A percentile compares a stretch with the other conserved stretches of the same genome.
phyloP scores from a whole-genome alignment of 2,113 vertebrate species.

The Glaucomys volans region DNA sequence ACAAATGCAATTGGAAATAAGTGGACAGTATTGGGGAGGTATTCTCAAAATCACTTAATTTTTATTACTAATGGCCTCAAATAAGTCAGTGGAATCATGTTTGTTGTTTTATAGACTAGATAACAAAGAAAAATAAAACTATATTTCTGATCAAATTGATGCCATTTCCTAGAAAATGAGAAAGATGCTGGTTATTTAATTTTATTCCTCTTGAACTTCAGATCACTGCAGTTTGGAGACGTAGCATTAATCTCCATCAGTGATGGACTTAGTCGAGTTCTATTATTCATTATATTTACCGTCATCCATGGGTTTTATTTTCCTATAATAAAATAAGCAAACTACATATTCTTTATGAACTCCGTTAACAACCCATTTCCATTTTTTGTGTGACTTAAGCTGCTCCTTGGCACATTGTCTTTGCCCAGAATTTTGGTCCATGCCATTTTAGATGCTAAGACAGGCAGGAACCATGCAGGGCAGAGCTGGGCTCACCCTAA shows the following conservation, averaged over 20 bases:
- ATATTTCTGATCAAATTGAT: constrained; percentile 50
- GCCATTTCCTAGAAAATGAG: constrained; percentile 45
- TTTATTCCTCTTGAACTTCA: constrained; percentile 57
- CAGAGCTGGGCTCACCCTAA: too few relatives aligned
- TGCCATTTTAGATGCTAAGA: neutral
- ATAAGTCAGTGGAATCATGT: neutral
- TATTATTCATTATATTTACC: neutral
- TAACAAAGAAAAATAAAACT: constrained; percentile 57
- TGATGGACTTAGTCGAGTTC: neutral
- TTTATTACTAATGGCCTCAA: constrained; percentile 76
- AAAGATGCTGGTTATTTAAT: constrained; percentile 48
- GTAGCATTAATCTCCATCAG: constrained; percentile 16
- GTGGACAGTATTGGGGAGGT: constrained; percentile 40
- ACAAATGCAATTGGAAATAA: constrained; percentile 85
- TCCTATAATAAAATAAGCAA: neutral
- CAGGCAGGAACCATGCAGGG: neutral
- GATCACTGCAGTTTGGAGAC: neutral
- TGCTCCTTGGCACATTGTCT: neutral
- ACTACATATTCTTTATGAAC: neutral
- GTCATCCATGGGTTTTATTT: neutral
- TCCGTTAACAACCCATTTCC: neutral
- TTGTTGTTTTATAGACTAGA: constrained; percentile 28
- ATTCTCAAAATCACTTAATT: constrained; percentile 60
- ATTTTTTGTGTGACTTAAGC: neutral
- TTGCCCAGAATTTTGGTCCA: neutral